Percentiles rank a stretch among this genome's conserved stretches.
phyloP scores from a whole-genome alignment of 2,888 invertebrate species.

The Leptinotarsa rubiginosa region DNA sequence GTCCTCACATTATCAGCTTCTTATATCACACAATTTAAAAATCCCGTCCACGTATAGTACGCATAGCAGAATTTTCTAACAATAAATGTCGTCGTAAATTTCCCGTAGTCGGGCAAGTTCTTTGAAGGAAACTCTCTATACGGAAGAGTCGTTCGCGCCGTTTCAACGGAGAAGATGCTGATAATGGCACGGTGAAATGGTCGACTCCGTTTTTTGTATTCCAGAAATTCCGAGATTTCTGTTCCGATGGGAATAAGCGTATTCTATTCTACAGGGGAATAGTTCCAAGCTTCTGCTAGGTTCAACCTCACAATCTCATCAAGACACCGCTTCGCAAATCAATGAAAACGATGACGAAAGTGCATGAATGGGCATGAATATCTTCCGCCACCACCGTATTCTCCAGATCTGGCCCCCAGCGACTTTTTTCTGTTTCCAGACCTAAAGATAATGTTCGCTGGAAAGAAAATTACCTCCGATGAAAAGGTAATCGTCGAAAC shows the following conservation, averaged over 20 bases:
- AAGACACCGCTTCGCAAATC: no score
- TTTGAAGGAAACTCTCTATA: constrained; percentile 39
- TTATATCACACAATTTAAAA: constrained; percentile 26
- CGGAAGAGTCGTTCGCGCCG: constrained; percentile 29
- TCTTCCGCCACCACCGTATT: no score
- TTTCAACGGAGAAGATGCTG: constrained; percentile 26
- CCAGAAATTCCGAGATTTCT: background rate
- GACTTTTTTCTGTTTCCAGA: no score
- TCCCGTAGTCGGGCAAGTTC: constrained; percentile 38
- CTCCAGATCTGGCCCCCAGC: no score
- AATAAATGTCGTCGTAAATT: constrained; percentile 41
- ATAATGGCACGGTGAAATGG: constrained; percentile 6
- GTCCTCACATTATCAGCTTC: constrained; percentile 21
- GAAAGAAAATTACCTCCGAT: no score
- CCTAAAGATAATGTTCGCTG: no score
- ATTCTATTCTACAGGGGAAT: no score
- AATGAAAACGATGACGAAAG: no score
- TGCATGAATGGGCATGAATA: no score
- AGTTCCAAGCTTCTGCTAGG: no score
- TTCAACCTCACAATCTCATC: no score
- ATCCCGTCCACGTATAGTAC: constrained; percentile 38
- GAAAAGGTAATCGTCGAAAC: no score
- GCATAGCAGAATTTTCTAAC: constrained; percentile 42
- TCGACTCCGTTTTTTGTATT: background rate
- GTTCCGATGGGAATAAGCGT: background rate